Evolutionary conservation across 2,113 vertebrate species (phyloP).

Genomic region (Oxyruncus cristatus): DNA sequence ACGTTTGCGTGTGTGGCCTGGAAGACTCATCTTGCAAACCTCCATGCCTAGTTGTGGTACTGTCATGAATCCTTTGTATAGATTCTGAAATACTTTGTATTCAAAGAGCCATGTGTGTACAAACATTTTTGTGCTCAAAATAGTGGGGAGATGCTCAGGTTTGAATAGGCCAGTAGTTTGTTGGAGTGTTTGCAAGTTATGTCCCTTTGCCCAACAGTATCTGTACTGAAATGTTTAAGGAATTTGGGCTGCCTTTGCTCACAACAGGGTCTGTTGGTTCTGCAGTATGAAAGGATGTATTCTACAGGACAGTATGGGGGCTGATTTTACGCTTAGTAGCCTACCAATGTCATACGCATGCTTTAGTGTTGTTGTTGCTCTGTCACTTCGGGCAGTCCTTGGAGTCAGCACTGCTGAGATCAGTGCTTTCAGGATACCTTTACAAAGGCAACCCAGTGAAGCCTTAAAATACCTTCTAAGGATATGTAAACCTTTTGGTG

Average conservation of each 20-base stretch:
- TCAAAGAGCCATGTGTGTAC: neutral
- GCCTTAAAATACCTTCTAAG: neutral
- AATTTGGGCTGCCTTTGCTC: neutral
- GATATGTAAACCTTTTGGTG: neutral
- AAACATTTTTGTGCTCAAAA: neutral
- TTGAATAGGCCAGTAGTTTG: neutral
- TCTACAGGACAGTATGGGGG: neutral
- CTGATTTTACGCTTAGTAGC: neutral
- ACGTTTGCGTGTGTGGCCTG: neutral
- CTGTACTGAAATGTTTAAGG: neutral
- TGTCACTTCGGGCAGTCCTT: neutral
- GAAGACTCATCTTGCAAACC: neutral
- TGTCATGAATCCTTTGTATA: neutral
- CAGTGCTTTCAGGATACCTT: neutral
- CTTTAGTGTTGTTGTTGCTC: neutral
- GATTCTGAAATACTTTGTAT: neutral
- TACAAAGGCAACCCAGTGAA: neutral
- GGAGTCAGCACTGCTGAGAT: neutral
- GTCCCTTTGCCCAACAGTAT: neutral
- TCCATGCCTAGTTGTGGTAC: neutral
- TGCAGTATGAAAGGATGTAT: neutral
- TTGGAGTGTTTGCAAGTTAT: rapidly evolving
- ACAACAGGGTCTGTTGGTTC: neutral
- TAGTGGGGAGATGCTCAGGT: neutral
- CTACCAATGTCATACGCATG: neutral